These are phyloP conservation scores for Astreopora myriophthalma DNA, from an alignment of 64 coral and sea anemone genomes.

Conservation along the genomic window DNA sequence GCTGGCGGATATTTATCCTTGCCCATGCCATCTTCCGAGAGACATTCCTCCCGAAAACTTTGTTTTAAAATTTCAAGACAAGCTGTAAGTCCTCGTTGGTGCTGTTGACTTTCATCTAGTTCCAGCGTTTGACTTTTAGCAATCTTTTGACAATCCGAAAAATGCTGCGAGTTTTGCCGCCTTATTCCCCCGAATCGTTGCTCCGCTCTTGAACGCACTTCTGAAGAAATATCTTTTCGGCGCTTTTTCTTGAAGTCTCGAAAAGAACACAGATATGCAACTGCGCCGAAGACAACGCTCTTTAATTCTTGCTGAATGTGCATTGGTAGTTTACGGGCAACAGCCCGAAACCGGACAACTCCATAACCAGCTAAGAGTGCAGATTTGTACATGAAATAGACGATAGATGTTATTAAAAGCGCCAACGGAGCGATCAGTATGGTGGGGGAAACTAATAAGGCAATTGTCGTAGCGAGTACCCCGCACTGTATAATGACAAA, in stretches of 20 bases:
- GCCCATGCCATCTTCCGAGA: neutral
- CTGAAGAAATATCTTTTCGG: neutral
- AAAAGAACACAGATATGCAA: neutral
- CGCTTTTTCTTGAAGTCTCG: neutral
- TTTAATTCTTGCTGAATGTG: neutral
- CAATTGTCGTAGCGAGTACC: neutral
- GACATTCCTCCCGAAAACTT: neutral
- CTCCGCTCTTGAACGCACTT: neutral
- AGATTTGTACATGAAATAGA: neutral
- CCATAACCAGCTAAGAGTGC: neutral
- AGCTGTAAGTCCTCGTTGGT: neutral
- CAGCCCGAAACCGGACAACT: neutral
- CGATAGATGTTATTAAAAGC: neutral
- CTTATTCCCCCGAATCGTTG: neutral
- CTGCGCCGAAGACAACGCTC: neutral
- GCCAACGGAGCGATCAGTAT: neutral
- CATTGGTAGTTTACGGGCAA: neutral
- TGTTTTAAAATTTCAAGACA: neutral
- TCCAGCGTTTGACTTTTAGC: neutral
- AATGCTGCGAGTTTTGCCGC: neutral
- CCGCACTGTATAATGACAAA: neutral
- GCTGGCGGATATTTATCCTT: neutral
- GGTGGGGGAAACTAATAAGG: neutral
- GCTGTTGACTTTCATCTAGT: neutral
- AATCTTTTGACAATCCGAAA: neutral